Evolutionary conservation across 2,888 invertebrate species (phyloP), one percentile per base, ranked within the genome.

Genomic region (Watsonalla cultraria): DNA sequence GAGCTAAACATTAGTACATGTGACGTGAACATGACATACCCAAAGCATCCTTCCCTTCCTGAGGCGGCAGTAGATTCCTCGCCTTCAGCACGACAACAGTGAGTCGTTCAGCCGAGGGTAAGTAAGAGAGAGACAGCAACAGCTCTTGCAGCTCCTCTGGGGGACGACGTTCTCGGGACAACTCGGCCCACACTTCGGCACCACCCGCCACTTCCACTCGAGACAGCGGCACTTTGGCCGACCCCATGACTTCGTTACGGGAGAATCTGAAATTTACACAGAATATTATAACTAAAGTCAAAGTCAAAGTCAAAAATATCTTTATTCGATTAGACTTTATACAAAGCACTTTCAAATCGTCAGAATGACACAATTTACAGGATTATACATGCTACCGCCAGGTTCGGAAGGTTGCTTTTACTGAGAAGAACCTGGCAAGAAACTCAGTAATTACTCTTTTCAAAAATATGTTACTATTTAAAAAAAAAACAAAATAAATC

Each of bases 141-240:
- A 98, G 88, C 76, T 98, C 97, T 53, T 96, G 96, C 56, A 95
- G 86, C 77, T 96, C 96, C 72, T 96, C 96, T 2, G 94, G 95
- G 0, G 96, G 96, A 70, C 96, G 95, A 65, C 94, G 94, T 70
- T 96, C 95, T 59, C 95, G 93, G 49, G 95, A 93, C 45, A 97
- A 93, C 72, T 97, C 97, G 0, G 96, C 96, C 97, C 97, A 97
- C 48, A 97, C 94, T 86, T 97, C 94, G 14, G 94, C 92, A 42
- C 94, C 94, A 8, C 94, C 94, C 0, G 94, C 94, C 15, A 97
- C 93, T 74, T 96, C 96, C 50, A 96, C 93, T 45, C 95, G 94
- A 33, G 94, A 94, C 70, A 97, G 92, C 0, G 93, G 92, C 55
- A 97, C 94, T 63, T 94, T 93, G 0, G 96, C 95, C 61, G 97